phyloP scores from a whole-genome alignment of 2,113 vertebrate species.

The Hassar affinis region DNA sequence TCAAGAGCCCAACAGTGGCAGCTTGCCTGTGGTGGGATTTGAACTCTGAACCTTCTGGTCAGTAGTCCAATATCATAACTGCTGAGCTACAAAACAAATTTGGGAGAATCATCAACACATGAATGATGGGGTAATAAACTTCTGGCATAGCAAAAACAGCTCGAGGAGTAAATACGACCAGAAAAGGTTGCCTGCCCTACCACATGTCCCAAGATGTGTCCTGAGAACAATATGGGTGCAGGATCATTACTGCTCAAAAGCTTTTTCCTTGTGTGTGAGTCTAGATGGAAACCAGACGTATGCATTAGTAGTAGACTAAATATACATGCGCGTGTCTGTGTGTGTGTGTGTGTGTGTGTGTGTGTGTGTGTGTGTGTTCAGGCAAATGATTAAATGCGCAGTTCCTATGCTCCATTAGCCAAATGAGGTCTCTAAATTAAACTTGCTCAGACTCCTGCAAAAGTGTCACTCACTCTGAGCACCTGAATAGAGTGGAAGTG shows the following conservation, averaged over 20 bases:
- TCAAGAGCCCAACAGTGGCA: no score
- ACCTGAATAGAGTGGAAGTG: neutral
- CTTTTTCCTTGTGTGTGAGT: constrained; percentile 3
- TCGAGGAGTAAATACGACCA: no score
- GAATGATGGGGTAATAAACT: no score
- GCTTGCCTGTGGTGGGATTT: no score
- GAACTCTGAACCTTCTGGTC: no score
- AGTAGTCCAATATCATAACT: no score
- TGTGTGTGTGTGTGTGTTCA: neutral
- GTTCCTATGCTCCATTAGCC: constrained; percentile 14
- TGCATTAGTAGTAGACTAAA: constrained; percentile 23
- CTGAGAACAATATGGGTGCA: constrained; percentile 19
- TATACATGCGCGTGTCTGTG: no score
- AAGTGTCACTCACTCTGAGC: constrained; percentile 6
- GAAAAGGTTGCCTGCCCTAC: neutral
- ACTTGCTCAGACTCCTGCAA: constrained; percentile 19
- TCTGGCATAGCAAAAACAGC: no score
- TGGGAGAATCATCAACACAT: no score
- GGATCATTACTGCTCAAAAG: constrained; percentile 23
- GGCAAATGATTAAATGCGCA: constrained; percentile 15
- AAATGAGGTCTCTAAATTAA: constrained; percentile 6
- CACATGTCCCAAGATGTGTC: constrained; percentile 13
- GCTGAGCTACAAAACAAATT: no score
- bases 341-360: constrained; percentile 8
- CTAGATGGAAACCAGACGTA: constrained; percentile 4